Evolutionary conservation across 2,113 vertebrate genomes (phyloP), one percentile per base, ranked within the genome.

Genomic region (Ceyx melanurus): DNA sequence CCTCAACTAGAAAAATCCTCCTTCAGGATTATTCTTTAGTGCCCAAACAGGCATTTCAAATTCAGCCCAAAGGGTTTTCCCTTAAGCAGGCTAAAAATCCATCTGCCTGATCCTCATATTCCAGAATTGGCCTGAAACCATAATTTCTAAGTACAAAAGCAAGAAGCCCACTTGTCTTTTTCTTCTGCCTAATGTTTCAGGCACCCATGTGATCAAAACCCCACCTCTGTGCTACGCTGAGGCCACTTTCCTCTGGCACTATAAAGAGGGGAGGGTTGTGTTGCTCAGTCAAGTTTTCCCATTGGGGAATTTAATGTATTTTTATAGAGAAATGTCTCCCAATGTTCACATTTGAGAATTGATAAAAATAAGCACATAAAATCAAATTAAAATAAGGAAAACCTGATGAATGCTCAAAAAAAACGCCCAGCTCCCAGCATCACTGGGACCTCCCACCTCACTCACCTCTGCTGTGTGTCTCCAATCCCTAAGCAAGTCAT

Each of bases 361-460:
- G 53, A 21, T 43, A 45, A 57, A 51, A 77, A 56, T 15, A 90
- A 82, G 37, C 42, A 46, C 6, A 23, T 25, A 15, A 31, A 84
- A 56, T 13, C 15, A 46, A 37, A 6, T 19, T 11, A 4, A 48
- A 78, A 57, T 11, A 54, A 62, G 14, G 48, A 40, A 76, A 45
- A 57, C 3, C 42, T 28, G 16, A 25, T 43, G 9, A 60, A 58
- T 9, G 74, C 13, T 40, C 37, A 33, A 57, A 45, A 45, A 57
- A 45, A 75, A 10, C n/a, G 50, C 40, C 26, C 35, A 51, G 56
- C 54, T 50, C 17, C 28, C 42, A 17, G 42, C 1, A 0, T 15
- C 2, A 0, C 11, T 21, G 48, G 40, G 33, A 54, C 14, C 29
- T 58, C 26, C 23, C 0, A 1, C 51, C 40, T 64, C 2, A 0